phyloP scores from a whole-genome alignment of 2,797 vertebrate species.

The Triplophysa bombifrons region DNA sequence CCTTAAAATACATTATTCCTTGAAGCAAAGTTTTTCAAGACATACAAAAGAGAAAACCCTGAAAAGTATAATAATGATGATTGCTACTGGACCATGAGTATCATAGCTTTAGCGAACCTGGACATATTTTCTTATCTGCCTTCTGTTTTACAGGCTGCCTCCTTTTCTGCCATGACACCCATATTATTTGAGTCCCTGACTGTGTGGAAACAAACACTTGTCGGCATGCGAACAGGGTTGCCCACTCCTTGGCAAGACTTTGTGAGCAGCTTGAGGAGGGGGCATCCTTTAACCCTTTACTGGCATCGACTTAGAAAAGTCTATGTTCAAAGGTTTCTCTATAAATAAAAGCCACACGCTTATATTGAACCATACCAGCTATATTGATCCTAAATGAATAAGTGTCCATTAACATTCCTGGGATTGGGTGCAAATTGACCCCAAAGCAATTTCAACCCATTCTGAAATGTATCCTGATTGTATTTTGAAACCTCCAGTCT shows the following conservation, averaged over 20 bases:
- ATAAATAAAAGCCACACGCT: neutral
- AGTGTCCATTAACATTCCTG: too few species aligned
- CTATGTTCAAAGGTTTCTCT: neutral
- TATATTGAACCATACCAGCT: neutral
- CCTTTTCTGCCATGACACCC: neutral
- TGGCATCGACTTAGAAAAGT: slow-evolving; percentile 10
- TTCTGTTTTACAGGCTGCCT: slow-evolving; percentile 12
- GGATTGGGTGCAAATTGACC: too few species aligned
- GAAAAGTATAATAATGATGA: neutral
- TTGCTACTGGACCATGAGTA: slow-evolving; percentile 47
- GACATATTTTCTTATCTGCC: slow-evolving; percentile 56
- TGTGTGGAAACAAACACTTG: slow-evolving; percentile 50
- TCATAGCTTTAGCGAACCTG: slow-evolving; percentile 55
- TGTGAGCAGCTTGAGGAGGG: slow-evolving; percentile 31
- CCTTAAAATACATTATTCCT: neutral
- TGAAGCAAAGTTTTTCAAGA: neutral
- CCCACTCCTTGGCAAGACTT: slow-evolving; percentile 34
- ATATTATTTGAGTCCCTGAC: neutral
- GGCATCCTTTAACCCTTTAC: slow-evolving; percentile 23
- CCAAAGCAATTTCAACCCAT: too few species aligned
- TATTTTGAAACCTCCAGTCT: too few species aligned
- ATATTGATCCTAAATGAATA: neutral
- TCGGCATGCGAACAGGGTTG: slow-evolving; percentile 48
- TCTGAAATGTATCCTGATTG: too few species aligned
- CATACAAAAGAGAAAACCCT: neutral